Conservation (phyloP, 2,797 vertebrate species). For the Phoxinus dragarum region DNA sequence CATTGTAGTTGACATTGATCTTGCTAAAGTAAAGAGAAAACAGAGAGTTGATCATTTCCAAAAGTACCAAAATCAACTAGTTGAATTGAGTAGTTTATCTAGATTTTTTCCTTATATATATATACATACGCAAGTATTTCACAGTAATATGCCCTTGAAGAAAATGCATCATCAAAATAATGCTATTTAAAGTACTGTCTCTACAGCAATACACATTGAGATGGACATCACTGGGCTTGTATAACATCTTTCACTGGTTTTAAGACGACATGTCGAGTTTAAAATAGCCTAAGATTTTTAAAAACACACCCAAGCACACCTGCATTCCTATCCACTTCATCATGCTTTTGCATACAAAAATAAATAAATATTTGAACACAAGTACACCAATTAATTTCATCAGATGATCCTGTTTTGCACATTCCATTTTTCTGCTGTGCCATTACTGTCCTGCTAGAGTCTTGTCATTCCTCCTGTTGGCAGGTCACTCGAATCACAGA, state of each 20-base stretch:
- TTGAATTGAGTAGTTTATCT: too few species aligned
- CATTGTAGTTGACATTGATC: too few species aligned
- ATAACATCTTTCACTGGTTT: background rate
- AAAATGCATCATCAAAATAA: background rate
- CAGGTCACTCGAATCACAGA: slow-evolving; percentile 13
- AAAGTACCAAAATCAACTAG: background rate
- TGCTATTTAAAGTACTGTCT: background rate
- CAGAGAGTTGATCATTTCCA: too few species aligned
- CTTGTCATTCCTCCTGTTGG: background rate
- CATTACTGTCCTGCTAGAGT: background rate
- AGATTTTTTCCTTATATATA: too few species aligned
- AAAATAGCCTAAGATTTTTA: background rate
- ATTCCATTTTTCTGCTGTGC: background rate
- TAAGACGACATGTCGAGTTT: background rate
- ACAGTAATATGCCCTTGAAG: background rate
- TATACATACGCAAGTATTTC: too few species aligned
- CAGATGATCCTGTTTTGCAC: background rate
- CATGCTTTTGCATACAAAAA: background rate
- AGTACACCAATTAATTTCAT: background rate
- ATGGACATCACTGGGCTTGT: background rate
- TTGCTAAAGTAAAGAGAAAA: too few species aligned
- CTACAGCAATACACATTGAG: background rate
- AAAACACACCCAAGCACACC: background rate
- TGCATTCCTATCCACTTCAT: background rate
- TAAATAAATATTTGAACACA: background rate